Percentiles rank a stretch among this genome's conserved stretches.
These are phyloP conservation scores for Elephantulus edwardii DNA, from an alignment of 2,113 vertebrate species.

Conservation along the genomic window DNA sequence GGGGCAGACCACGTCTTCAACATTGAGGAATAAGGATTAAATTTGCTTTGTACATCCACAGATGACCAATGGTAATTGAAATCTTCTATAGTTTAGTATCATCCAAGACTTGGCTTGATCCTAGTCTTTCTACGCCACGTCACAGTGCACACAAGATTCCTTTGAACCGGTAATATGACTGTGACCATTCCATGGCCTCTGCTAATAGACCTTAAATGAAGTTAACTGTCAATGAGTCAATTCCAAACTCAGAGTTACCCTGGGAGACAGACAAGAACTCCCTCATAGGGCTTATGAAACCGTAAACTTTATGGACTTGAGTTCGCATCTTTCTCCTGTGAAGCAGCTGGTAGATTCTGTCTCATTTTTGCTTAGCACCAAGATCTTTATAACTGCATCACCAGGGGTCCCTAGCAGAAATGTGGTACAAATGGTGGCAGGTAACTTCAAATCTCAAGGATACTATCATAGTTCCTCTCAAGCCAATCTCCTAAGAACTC, in stretches of 20 bases:
- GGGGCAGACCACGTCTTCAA: not conserved
- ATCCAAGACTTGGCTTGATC: not conserved
- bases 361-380: too few relatives aligned
- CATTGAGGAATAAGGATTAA: not conserved
- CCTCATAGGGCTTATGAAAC: not conserved
- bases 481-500: not conserved
- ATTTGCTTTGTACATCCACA: not conserved
- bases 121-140: not conserved
- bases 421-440: not conserved
- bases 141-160: not conserved
- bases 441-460: not conserved
- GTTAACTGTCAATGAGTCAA: not conserved
- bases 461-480: not conserved
- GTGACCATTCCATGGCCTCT: not conserved
- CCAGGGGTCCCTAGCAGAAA: not conserved
- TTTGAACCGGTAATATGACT: not conserved
- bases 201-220: not conserved
- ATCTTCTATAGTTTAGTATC: too few relatives aligned
- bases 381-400: not conserved
- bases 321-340: not conserved
- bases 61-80: not conserved
- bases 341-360: not conserved
- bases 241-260: not conserved
- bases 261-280: not conserved
- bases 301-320: not conserved